Percentiles rank a stretch among this genome's conserved stretches.
phyloP scores from a whole-genome alignment of 2,113 vertebrate genomes.

The Collichthys lucidus region DNA sequence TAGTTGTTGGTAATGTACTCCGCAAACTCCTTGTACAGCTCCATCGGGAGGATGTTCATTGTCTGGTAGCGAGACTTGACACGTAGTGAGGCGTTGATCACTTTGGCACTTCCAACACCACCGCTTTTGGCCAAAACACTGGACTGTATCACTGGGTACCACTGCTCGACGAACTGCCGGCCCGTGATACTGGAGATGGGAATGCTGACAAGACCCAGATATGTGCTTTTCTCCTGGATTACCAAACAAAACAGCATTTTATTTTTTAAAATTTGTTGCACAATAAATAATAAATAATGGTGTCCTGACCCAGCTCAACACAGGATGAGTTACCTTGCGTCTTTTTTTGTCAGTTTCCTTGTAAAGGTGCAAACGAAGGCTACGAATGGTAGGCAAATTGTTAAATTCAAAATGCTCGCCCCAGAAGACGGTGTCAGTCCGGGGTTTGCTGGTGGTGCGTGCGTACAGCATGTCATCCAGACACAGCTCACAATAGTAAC shows the following conservation, averaged over 20 bases:
- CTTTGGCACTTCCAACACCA: constrained; percentile 89
- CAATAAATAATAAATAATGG: neutral
- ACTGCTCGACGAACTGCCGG: constrained; percentile 96
- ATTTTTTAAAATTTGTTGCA: neutral
- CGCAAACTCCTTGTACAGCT: constrained; percentile 97
- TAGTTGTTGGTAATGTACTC: constrained; percentile 98
- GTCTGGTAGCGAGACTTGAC: constrained; percentile 97
- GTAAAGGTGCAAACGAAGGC: constrained; percentile 96
- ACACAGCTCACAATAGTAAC: constrained; percentile 98
- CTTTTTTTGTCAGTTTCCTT: constrained; percentile 98
- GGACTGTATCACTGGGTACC: constrained; percentile 96
- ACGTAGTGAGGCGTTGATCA: constrained; percentile 91
- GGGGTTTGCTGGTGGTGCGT: constrained; percentile 96
- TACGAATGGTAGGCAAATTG: constrained; percentile 94
- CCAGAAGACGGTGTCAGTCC: constrained; percentile 97
- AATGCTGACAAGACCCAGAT: constrained; percentile 96
- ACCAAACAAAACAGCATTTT: neutral
- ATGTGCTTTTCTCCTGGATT: constrained; percentile 92
- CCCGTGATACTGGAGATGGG: constrained; percentile 95
- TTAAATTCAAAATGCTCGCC: constrained; percentile 99
- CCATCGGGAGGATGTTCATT: constrained; percentile 99
- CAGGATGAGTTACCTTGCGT: constrained; percentile 85
- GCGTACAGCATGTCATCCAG: constrained; percentile 98
- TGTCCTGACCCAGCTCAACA: neutral
- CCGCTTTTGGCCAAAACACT: constrained; percentile 86